These are phyloP conservation scores for Theretra japonica DNA, from an alignment of 2,888 invertebrate species.

Conservation along the genomic window DNA sequence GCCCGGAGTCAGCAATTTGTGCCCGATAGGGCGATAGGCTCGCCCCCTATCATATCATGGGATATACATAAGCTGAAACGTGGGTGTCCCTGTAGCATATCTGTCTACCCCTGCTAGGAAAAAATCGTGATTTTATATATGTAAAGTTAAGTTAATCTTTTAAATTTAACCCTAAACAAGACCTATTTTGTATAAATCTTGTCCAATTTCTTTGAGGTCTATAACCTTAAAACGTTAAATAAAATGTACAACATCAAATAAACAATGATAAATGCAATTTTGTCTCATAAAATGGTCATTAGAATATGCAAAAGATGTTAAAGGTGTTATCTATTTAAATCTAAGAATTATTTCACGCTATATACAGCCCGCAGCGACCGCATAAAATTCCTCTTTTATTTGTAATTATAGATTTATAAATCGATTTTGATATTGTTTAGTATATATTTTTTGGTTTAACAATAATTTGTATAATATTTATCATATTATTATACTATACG, in stretches of 20 bases:
- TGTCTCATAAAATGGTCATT: neutral
- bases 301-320: neutral
- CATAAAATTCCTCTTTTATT: neutral
- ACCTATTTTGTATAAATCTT: too few relatives aligned
- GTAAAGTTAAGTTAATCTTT: too few relatives aligned
- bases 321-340: neutral
- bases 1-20: too few relatives aligned
- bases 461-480: too few relatives aligned
- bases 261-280: conserved; percentile 22
- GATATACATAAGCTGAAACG: too few relatives aligned
- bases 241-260: conserved; percentile 12
- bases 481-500: too few relatives aligned
- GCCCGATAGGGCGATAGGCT: too few relatives aligned
- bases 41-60: too few relatives aligned
- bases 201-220: neutral
- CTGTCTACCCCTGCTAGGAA: too few relatives aligned
- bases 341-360: neutral
- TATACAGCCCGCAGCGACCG: neutral
- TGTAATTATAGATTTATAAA: neutral
- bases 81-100: too few relatives aligned
- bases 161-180: too few relatives aligned
- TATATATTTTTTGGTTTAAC: neutral
- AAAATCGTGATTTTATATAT: too few relatives aligned
- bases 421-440: neutral
- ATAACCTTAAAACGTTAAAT: neutral